Conservation (phyloP, 1,140 invertebrate genomes). For the Bicyclus anynana region DNA sequence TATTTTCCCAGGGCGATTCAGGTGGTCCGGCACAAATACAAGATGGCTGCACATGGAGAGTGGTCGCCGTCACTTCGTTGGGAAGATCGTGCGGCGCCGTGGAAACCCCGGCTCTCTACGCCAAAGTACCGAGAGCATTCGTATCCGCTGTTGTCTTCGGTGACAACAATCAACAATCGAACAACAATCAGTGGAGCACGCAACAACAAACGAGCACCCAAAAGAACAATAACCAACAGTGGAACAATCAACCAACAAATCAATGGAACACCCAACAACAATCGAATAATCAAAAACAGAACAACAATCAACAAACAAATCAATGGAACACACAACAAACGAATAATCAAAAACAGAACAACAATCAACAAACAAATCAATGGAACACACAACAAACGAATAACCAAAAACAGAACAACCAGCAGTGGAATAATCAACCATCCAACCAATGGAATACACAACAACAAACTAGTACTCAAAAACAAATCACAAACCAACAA, state of each 20-base stretch:
- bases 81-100: conserved; percentile 77
- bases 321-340: not conserved
- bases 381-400: not conserved
- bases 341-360: not conserved
- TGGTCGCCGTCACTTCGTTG: conserved; percentile 80
- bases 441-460: not conserved
- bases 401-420: not conserved
- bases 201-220: no score
- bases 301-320: conserved; percentile 3
- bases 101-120: conserved; percentile 79
- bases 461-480: not conserved
- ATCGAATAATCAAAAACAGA: not conserved
- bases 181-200: conserved; percentile 7
- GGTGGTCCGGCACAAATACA: conserved; percentile 80
- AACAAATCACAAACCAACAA: no score
- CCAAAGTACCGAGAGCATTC: conserved; percentile 41
- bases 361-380: conserved; percentile 1
- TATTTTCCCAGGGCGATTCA: conserved; percentile 80
- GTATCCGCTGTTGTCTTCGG: conserved; percentile 43
- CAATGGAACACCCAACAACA: not conserved
- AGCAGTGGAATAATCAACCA: no score
- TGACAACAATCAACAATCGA: conserved; percentile 4
- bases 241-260: conserved; percentile 9
- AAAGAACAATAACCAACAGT: conserved; percentile 13
- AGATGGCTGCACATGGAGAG: conserved; percentile 72